phyloP scores from a whole-genome alignment of 1,140 invertebrate species.

The Conus ventricosus region DNA sequence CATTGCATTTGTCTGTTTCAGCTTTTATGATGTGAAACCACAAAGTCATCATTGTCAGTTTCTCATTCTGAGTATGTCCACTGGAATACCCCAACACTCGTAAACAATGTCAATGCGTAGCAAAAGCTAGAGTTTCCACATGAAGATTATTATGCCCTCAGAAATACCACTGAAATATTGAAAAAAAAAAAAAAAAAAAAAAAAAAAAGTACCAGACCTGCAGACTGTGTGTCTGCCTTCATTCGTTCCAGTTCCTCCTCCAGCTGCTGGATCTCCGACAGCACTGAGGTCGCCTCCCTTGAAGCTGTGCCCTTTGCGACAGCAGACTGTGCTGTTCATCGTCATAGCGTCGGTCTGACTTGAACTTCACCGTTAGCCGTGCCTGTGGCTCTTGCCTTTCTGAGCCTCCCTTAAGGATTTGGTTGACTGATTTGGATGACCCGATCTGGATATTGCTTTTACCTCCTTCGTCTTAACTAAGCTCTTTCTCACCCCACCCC shows the following conservation, averaged over 20 bases:
- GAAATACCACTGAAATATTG: neutral
- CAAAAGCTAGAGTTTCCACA: too few species aligned
- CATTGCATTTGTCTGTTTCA: too few species aligned
- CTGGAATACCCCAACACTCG: too few species aligned
- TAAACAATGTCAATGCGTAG: too few species aligned
- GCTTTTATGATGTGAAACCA: too few species aligned
- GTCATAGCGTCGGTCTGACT: slow-evolving; percentile 39
- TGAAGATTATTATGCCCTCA: too few species aligned
- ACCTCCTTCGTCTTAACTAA: too few species aligned
- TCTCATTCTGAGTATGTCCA: too few species aligned
- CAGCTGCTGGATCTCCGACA: slow-evolving; percentile 47
- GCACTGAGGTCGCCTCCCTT: slow-evolving; percentile 39
- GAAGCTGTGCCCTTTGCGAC: slow-evolving; percentile 37
- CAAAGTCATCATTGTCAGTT: too few species aligned
- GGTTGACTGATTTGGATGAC: too few species aligned
- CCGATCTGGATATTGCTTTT: too few species aligned
- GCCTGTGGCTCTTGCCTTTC: slow-evolving; percentile 28
- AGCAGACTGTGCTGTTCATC: slow-evolving; percentile 40
- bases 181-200: neutral
- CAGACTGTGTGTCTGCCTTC: slow-evolving; percentile 36
- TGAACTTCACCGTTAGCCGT: slow-evolving; percentile 48
- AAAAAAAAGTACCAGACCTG: slow-evolving; percentile 29
- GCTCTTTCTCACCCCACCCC: too few species aligned
- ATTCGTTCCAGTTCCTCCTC: slow-evolving; percentile 48
- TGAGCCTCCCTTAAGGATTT: neutral